Percentiles rank a stretch among this genome's conserved stretches.
phyloP scores from a whole-genome alignment of 2,113 vertebrate species.

The Euleptes europaea region DNA sequence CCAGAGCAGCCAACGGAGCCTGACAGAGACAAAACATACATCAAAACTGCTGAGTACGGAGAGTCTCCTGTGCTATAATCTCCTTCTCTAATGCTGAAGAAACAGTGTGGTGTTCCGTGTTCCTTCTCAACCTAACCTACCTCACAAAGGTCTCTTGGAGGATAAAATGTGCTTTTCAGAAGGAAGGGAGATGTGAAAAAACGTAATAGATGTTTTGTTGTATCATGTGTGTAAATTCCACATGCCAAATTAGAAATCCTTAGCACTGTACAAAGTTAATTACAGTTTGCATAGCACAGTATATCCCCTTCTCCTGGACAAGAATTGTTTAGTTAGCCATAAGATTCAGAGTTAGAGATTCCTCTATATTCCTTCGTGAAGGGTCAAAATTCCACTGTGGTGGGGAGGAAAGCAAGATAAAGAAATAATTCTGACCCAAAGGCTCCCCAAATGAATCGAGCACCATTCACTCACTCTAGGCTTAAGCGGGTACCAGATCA shows the following conservation, averaged over 20 bases:
- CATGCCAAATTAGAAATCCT: neutral
- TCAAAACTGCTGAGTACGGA: neutral
- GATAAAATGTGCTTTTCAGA: no score
- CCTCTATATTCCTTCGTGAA: neutral
- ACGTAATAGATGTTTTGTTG: neutral
- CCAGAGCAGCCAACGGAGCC: constrained; percentile 64
- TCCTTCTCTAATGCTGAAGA: neutral
- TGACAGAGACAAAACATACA: constrained; percentile 49
- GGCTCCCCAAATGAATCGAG: neutral
- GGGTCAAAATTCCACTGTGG: neutral
- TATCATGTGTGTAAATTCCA: no score
- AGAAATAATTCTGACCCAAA: neutral
- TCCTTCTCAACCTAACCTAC: neutral
- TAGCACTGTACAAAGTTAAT: neutral
- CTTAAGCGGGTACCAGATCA: constrained; percentile 87
- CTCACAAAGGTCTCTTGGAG: no score
- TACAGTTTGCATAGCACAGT: neutral
- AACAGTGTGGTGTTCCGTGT: no score
- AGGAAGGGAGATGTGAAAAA: no score
- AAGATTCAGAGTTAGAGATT: neutral
- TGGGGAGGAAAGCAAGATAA: no score
- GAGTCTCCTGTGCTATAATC: no score
- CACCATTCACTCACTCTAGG: constrained; percentile 75
- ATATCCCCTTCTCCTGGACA: neutral
- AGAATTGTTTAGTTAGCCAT: neutral